Conservation (phyloP, 2,797 vertebrate species). For the Urosaurus nigricauda region DNA sequence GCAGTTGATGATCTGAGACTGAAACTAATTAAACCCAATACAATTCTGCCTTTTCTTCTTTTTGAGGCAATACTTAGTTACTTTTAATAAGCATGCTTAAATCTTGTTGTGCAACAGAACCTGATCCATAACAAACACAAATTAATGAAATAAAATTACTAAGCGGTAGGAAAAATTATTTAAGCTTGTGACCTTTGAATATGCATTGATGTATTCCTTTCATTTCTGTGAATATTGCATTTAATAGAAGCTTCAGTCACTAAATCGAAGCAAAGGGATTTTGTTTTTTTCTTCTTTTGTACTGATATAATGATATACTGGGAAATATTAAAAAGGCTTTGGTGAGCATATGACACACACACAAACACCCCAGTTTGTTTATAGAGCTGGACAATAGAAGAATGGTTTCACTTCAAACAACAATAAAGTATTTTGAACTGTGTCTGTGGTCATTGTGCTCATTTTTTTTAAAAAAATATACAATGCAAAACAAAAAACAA, state of each 20-base stretch:
- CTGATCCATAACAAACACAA: constrained; percentile 22
- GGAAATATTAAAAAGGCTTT: constrained; percentile 2
- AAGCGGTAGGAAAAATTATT: constrained; percentile 7
- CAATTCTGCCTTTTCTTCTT: constrained; percentile 5
- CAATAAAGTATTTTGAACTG: background rate
- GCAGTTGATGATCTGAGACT: constrained; percentile 31
- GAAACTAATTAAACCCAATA: constrained; percentile 33
- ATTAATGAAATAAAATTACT: constrained; percentile 13
- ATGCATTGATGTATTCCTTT: background rate
- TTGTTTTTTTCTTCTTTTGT: constrained; percentile 25
- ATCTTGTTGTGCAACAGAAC: constrained; percentile 10
- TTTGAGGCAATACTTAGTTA: background rate
- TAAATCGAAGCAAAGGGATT: background rate
- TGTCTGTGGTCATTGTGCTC: background rate
- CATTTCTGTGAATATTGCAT: background rate
- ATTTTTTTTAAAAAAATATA: too few species aligned
- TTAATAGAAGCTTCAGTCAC: constrained; percentile 36
- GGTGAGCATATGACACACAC: background rate
- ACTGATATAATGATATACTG: constrained; percentile 24
- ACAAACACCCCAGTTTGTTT: background rate
- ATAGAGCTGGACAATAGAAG: background rate
- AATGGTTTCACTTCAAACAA: constrained; percentile 1
- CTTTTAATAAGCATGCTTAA: constrained; percentile 15
- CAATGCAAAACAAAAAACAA: too few species aligned
- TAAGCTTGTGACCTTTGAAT: constrained; percentile 16